phyloP scores from a whole-genome alignment of 2,888 invertebrate species.

The Ophion ventricosus region DNA sequence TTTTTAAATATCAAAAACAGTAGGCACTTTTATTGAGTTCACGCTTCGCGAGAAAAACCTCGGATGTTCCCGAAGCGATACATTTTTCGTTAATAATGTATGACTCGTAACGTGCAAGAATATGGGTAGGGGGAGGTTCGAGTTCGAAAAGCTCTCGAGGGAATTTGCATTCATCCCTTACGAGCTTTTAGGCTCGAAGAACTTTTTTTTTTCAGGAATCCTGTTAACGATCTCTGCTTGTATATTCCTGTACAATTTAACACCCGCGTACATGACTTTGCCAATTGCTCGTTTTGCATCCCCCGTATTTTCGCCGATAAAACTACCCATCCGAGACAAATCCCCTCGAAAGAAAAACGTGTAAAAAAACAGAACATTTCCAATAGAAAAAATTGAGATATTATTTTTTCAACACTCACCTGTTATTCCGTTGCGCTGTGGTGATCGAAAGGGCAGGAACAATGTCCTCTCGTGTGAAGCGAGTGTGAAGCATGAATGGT shows the following conservation, averaged over 20 bases:
- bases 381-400: not conserved
- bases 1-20: not conserved
- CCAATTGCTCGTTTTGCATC: not conserved
- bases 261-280: not conserved
- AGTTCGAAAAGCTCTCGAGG: not conserved
- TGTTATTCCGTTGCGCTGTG: slow-evolving; percentile 51
- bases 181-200: not conserved
- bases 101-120: not conserved
- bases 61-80: not conserved
- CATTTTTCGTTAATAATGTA: slow-evolving; percentile 19
- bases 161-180: slow-evolving; percentile 30
- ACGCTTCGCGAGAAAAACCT: not conserved
- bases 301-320: not conserved
- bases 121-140: no score
- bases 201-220: slow-evolving; percentile 1
- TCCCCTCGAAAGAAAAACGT: no score
- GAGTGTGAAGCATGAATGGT: not conserved
- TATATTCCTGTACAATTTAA: not conserved
- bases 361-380: no score
- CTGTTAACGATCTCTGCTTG: slow-evolving; percentile 41
- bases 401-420: slow-evolving; percentile 39
- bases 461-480: slow-evolving; percentile 48
- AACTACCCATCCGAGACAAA: not conserved
- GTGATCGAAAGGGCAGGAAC: not conserved
- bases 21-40: not conserved